Base-by-base conservation (phyloP, 2,113 vertebrate species). In the Phasianus colchicus region DNA sequence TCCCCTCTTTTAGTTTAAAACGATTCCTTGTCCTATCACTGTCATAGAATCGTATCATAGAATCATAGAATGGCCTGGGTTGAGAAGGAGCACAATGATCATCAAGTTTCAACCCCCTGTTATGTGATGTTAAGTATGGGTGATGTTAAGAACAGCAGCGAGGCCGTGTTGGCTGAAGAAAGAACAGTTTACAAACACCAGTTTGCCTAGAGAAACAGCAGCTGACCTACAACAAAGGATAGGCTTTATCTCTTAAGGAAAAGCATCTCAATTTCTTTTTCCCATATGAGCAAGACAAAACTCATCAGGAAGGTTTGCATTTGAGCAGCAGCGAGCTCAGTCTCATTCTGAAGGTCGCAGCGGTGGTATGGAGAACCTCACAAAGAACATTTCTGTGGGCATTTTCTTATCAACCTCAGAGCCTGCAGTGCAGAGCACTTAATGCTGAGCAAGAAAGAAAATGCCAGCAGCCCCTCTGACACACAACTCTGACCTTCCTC, bases 101-200 rank as follows among this genome's bases (percentile, higher is more conserved):
- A 48, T 12, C 47, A 1, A 6, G 47, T 48, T 48, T 12, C 47
- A 48, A 48, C 21, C 47, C 47, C 47, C 47, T 48, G 11, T 21
- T 6, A 22, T 12, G 47, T 48, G 20, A 38, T 38, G 10, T 38
- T 38, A 38, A 38, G 38, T 38, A 38, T 74, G 24, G 6, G 42
- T 30, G 36, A 58, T 10, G 48, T 6, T 0, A 43, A 38, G 64
- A 6, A 27, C 2, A 17, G 72, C 19, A n/a, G 16, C 0, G 2
- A 72, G 34, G 43, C 75, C 79, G 13, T 9, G 6, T 13, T 42
- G 9, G 24, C 20, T n/a, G 65, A 36, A 36, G 22, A 9, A 18
- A 76, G 20, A 34, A 9, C 0, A 18, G 34, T 20, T 70, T 36
- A 50, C 34, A 36, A 34, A 0, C 7, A 3, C 16, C 70, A 30